Percentiles rank a stretch among this genome's conserved stretches.
These are phyloP conservation scores for Heliothis peltigera DNA, from an alignment of 2,888 invertebrate species.

Conservation along the genomic window DNA sequence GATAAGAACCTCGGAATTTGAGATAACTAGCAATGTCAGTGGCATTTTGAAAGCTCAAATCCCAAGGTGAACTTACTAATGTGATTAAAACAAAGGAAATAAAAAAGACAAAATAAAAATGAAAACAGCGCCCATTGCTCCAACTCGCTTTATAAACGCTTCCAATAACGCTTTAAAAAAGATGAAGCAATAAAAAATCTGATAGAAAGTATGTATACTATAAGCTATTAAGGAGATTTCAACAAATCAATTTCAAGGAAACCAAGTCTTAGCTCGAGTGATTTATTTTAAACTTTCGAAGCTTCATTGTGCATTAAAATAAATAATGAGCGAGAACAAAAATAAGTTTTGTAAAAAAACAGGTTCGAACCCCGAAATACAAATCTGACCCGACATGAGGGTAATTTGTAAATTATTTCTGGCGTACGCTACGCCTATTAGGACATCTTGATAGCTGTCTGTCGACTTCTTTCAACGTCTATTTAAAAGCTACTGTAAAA, in stretches of 20 bases:
- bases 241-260: constrained; percentile 20
- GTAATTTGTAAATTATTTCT: constrained; percentile 88
- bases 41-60: no score
- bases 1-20: no score
- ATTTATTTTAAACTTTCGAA: constrained; percentile 45
- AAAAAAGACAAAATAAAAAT: not conserved
- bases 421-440: constrained; percentile 87
- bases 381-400: constrained; percentile 67
- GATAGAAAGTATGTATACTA: no score
- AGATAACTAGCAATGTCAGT: no score
- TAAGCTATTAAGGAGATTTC: not conserved
- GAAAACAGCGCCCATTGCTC: not conserved
- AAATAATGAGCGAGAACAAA: constrained; percentile 59
- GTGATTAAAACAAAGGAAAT: no score
- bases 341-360: constrained; percentile 54
- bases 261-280: constrained; percentile 22
- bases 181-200: not conserved
- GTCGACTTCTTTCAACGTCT: constrained; percentile 89
- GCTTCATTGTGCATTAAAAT: constrained; percentile 48
- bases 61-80: no score
- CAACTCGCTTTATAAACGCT: not conserved
- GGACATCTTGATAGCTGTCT: constrained; percentile 87
- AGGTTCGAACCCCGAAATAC: constrained; percentile 46
- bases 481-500: constrained; percentile 85
- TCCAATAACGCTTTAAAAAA: not conserved